These are phyloP conservation scores for Trissolcus japonicus DNA, from an alignment of 2,888 invertebrate genomes.

Conservation along the genomic window DNA sequence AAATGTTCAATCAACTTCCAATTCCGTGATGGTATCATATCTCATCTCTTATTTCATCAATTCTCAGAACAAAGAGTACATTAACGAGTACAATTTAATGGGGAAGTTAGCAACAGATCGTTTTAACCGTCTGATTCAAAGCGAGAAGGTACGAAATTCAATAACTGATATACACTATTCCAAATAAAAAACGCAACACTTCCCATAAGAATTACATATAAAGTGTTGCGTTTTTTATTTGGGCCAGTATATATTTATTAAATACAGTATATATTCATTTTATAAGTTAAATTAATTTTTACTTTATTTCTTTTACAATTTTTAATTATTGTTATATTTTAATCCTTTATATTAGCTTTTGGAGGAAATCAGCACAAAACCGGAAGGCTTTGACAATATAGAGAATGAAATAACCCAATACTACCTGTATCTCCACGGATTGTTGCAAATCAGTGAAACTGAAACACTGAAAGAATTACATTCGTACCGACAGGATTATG, in stretches of 20 bases:
- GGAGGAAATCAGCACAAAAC: neutral
- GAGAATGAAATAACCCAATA: conserved; percentile 77
- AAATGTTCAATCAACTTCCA: neutral
- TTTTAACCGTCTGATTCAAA: conserved; percentile 2
- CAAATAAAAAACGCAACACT: too few relatives aligned
- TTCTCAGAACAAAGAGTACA: conserved; percentile 1
- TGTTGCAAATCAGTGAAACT: conserved; percentile 78
- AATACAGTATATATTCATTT: neutral
- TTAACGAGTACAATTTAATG: neutral
- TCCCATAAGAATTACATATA: too few relatives aligned
- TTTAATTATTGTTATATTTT: conserved; percentile 5
- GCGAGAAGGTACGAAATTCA: conserved; percentile 4
- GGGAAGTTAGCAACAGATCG: neutral
- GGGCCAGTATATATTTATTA: neutral
- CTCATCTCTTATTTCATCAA: too few relatives aligned
- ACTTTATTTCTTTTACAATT: too few relatives aligned
- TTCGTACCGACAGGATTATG: conserved; percentile 38
- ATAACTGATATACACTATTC: too few relatives aligned
- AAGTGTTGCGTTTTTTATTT: too few relatives aligned
- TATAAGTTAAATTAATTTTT: too few relatives aligned
- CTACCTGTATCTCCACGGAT: conserved; percentile 78
- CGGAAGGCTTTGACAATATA: conserved; percentile 59
- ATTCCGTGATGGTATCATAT: neutral
- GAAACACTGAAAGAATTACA: conserved; percentile 74
- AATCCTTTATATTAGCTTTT: conserved; percentile 7